phyloP scores from a whole-genome alignment of 2,888 invertebrate species.

The Aphelenchoides bicaudatus region DNA sequence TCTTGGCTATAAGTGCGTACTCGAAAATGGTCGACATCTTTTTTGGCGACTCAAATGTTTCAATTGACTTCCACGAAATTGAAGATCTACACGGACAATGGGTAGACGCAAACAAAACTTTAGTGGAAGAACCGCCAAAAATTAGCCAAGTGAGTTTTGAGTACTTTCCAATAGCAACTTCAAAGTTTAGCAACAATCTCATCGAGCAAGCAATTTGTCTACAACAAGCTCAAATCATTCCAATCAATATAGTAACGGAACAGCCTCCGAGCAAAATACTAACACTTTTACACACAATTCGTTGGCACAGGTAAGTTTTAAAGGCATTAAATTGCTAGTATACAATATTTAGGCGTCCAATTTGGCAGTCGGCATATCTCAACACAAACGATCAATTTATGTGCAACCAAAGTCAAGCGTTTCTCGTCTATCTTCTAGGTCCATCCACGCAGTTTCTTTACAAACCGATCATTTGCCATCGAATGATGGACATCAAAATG shows the following conservation, averaged over 20 bases:
- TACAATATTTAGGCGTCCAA: not conserved
- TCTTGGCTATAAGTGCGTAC: conserved; percentile 46
- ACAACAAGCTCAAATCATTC: conserved; percentile 13
- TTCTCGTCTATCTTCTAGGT: conserved; percentile 4
- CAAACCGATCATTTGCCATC: conserved; percentile 15
- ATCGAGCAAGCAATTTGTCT: conserved; percentile 26
- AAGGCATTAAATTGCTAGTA: not conserved
- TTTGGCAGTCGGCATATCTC: not conserved
- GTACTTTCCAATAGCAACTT: not conserved
- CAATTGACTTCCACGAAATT: conserved; percentile 38
- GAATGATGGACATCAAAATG: not conserved
- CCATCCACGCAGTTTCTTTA: conserved; percentile 13
- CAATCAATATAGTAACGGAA: no score
- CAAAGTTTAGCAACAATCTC: not conserved
- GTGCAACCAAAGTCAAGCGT: not conserved
- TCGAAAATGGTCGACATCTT: conserved; percentile 54
- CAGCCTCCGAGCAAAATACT: not conserved
- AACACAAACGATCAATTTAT: not conserved
- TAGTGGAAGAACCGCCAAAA: conserved; percentile 12
- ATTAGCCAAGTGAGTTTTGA: no score
- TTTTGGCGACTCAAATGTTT: conserved; percentile 43
- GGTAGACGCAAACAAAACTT: conserved; percentile 26
- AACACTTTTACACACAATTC: conserved; percentile 8
- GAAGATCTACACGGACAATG: conserved; percentile 36
- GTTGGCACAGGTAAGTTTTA: no score